Base-by-base conservation (phyloP, 2,797 vertebrate species). In the Ctenochaetus hawaiiensis region DNA sequence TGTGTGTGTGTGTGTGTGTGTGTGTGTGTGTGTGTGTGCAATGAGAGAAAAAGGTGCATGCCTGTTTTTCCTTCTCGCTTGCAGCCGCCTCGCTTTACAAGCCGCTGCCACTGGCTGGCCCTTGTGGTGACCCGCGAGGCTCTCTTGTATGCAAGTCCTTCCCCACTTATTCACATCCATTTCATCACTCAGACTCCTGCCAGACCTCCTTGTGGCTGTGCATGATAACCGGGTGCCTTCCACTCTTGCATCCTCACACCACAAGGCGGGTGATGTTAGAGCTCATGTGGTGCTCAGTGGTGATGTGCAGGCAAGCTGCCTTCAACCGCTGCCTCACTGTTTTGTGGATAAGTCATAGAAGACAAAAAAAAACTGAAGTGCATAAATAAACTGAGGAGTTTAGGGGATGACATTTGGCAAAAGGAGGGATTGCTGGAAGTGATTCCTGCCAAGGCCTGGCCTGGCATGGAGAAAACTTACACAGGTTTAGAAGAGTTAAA, bases 141-240 rank as follows among this genome's bases (percentile, higher is more conserved):
- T 26, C 65, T 34, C 64, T 77, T 73, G 51, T 67, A 61, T 11
- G 43, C 43, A 14, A 60, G 73, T 74, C 79, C 57, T 83, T 76
- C 58, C 61, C 72, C 69, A 41, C 58, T 85, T 72, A 67, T 78
- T 82, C 81, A 75, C 80, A 71, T 80, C 80, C 73, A 69, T 79
- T 77, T 85, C 80, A 78, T 88, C 83, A 73, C 75, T 8, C 0
- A 52, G 44, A 18, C 80, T 76, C 47, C 67, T 83, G 83, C 83
- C 86, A 90, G 86, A 88, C 84, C 83, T 85, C 67, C 77, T 81
- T 83, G 84, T 71, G 89, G 83, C 81, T 30, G 45, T 9, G 65
- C 45, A 52, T 79, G 84, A 84, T 85, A 74, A 78, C 80, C 41
- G 77, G 84, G 72, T 80, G 75, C 80, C 80, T 80, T 84, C 67